Conservation (phyloP, 2,113 vertebrate species). For the Albula glossodonta region DNA sequence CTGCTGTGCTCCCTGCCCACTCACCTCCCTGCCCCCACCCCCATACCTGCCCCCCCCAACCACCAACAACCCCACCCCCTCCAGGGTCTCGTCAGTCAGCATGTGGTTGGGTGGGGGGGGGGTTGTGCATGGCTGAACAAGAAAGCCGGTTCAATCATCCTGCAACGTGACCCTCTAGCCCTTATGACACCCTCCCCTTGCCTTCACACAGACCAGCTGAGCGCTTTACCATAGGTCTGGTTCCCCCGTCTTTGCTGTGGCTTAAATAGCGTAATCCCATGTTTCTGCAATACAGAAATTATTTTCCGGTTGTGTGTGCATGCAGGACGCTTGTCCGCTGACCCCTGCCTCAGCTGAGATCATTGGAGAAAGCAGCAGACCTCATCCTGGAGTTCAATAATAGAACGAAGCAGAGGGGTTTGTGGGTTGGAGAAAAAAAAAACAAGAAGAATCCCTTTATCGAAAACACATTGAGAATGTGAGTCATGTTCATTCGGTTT, state of each 20-base stretch:
- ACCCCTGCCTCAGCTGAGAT: background rate
- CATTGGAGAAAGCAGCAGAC: background rate
- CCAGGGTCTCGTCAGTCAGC: too few relatives aligned
- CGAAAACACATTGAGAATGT: background rate
- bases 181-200: background rate
- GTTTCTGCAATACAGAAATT: background rate
- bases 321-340: too few relatives aligned
- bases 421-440: too few relatives aligned
- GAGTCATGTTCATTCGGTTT: background rate
- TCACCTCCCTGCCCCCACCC: too few relatives aligned
- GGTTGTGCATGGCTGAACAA: too few relatives aligned
- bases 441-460: background rate
- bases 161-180: background rate
- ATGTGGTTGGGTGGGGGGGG: too few relatives aligned
- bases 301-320: background rate
- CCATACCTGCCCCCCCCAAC: background rate
- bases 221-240: background rate
- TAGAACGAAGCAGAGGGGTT: background rate
- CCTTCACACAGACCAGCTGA: background rate
- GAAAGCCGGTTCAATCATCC: background rate
- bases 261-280: background rate
- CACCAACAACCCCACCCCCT: background rate
- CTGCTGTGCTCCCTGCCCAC: background rate
- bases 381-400: background rate
- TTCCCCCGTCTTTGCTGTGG: background rate